Conservation (phyloP, 1,140 invertebrate species). For the Helicorthomorpha holstii region DNA sequence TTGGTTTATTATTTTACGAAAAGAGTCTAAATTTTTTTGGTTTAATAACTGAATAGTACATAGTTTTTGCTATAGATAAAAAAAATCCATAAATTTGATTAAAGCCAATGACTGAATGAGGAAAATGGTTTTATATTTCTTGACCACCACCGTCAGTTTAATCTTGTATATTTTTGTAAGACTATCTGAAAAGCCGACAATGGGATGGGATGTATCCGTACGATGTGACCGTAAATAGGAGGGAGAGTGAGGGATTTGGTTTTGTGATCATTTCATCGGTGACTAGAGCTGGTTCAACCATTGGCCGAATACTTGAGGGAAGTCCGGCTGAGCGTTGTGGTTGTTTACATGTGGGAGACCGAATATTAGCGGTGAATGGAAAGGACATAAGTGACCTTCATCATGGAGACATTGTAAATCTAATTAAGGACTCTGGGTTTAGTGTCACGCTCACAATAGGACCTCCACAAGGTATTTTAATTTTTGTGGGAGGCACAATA, state of each 20-base stretch:
- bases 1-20: too few relatives aligned
- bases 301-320: slow-evolving; percentile 86
- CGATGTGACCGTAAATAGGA: slow-evolving; percentile 70
- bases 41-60: too few relatives aligned
- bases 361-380: slow-evolving; percentile 90
- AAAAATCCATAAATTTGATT: too few relatives aligned
- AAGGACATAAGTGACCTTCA: slow-evolving; percentile 77
- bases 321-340: slow-evolving; percentile 88
- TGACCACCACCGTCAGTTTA: too few relatives aligned
- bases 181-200: too few relatives aligned
- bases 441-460: slow-evolving; percentile 78
- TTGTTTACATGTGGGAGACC: slow-evolving; percentile 77
- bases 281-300: slow-evolving; percentile 79
- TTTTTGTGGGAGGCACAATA: not conserved
- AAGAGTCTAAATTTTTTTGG: too few relatives aligned
- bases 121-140: too few relatives aligned
- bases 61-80: too few relatives aligned
- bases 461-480: slow-evolving; percentile 35
- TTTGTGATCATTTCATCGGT: slow-evolving; percentile 97
- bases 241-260: slow-evolving; percentile 92
- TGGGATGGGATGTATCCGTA: slow-evolving; percentile 33
- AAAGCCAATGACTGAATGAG: too few relatives aligned
- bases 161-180: too few relatives aligned
- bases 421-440: slow-evolving; percentile 79
- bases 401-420: slow-evolving; percentile 90